Evolutionary conservation across 30 jellyfish, hydroid and myxozoan species (phyloP).

Genomic region (Aurelia sp.): DNA sequence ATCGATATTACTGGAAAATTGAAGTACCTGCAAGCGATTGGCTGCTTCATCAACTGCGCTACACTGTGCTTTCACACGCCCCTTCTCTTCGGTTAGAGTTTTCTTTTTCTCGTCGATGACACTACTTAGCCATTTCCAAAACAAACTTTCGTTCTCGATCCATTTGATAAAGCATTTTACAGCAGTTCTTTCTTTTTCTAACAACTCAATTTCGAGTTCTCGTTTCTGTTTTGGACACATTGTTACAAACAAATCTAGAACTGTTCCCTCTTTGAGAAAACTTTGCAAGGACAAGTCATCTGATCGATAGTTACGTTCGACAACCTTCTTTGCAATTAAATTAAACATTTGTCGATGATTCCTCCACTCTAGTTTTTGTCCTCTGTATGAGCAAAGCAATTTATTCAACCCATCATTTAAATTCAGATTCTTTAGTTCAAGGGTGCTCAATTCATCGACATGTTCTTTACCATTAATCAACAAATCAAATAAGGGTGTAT

Average conservation of each 20-base stretch:
- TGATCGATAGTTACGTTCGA: not conserved
- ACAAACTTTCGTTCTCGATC: constrained; percentile 63
- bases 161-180: constrained; percentile 47
- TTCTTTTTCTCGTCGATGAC: constrained; percentile 28
- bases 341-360: constrained; percentile 1
- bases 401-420: constrained; percentile 1
- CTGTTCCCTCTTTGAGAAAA: not conserved
- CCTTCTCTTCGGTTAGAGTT: not conserved
- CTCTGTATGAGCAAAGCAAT: not conserved
- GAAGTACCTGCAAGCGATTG: too few species aligned
- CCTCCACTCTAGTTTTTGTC: constrained; percentile 19
- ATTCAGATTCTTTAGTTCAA: not conserved
- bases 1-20: too few species aligned
- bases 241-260: not conserved
- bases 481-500: constrained; percentile 5
- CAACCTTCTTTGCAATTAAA: not conserved
- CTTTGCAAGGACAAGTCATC: not conserved
- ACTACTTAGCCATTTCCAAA: constrained; percentile 93
- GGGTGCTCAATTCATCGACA: not conserved
- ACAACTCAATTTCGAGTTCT: not conserved
- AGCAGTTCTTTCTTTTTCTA: constrained; percentile 35
- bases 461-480: not conserved
- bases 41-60: not conserved
- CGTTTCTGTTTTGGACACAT: not conserved
- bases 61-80: not conserved